These are phyloP conservation scores for Eurytoma californica DNA, from an alignment of 2,888 invertebrate species.

Conservation along the genomic window DNA sequence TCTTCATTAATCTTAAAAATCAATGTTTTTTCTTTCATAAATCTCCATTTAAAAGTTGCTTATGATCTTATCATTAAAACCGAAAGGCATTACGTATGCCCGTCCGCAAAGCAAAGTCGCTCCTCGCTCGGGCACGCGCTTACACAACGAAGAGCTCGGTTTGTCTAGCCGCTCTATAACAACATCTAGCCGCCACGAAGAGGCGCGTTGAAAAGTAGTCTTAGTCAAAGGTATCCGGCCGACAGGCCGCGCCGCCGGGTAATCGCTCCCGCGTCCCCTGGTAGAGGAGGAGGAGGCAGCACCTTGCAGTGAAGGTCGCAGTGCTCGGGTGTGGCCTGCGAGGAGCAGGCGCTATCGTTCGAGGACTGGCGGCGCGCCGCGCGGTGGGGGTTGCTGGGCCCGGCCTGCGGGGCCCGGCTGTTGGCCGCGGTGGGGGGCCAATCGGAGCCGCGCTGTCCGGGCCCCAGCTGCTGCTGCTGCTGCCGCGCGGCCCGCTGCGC, in stretches of 20 bases:
- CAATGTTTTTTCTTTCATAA: too few relatives aligned
- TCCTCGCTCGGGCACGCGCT: too few relatives aligned
- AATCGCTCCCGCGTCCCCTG: not conserved
- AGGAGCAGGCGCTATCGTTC: constrained; percentile 72
- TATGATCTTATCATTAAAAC: too few relatives aligned
- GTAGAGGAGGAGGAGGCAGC: constrained; percentile 56
- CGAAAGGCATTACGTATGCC: too few relatives aligned
- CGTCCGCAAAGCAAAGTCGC: not conserved
- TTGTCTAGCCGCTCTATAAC: constrained; percentile 39
- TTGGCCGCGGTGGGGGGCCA: constrained; percentile 50
- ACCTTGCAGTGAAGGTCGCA: constrained; percentile 78
- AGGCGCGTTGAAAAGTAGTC: constrained; percentile 48
- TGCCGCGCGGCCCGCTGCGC: constrained; percentile 67
- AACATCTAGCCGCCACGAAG: constrained; percentile 37
- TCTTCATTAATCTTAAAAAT: too few relatives aligned
- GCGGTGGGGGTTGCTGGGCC: constrained; percentile 62
- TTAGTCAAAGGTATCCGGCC: constrained; percentile 54
- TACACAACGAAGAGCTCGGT: too few relatives aligned
- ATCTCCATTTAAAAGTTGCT: too few relatives aligned
- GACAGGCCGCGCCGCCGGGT: constrained; percentile 42
- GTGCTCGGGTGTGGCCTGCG: constrained; percentile 76
- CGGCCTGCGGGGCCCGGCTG: constrained; percentile 59
- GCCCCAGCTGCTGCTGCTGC: constrained; percentile 60
- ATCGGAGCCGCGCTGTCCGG: constrained; percentile 63
- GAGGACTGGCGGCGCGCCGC: constrained; percentile 65